Evolutionary conservation across 2,113 vertebrate species (phyloP).

Genomic region (Tyrannus savana): DNA sequence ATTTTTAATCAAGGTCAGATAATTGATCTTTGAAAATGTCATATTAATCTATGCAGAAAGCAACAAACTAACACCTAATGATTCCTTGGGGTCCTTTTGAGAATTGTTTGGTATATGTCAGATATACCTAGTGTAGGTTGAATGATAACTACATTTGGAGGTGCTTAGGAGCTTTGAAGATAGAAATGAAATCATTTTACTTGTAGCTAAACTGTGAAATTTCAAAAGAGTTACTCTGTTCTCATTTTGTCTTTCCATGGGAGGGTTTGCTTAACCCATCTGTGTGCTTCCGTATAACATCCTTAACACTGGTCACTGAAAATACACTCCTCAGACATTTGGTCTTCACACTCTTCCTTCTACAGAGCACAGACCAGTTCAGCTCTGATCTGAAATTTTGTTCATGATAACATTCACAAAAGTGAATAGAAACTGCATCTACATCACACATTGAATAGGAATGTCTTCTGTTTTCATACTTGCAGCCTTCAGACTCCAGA

Average conservation of each 20-base stretch:
- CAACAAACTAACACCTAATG: neutral
- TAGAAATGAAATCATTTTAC: neutral
- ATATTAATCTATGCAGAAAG: neutral
- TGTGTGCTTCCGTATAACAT: neutral
- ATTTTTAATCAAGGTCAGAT: neutral
- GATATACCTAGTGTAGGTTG: neutral
- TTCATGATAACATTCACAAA: neutral
- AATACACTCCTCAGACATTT: neutral
- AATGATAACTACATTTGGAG: neutral
- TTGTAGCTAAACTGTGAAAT: neutral
- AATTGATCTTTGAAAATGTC: neutral
- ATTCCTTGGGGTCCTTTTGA: neutral
- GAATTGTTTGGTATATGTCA: neutral
- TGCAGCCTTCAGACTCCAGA: neutral
- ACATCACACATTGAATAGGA: neutral
- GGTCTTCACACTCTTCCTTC: neutral
- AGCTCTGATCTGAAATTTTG: neutral
- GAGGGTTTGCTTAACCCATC: neutral
- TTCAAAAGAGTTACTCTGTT: neutral
- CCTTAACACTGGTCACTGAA: neutral
- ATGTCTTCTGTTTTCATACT: neutral
- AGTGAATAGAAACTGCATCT: neutral
- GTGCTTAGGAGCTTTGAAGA: neutral
- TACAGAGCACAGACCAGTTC: neutral
- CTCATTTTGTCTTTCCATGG: neutral